A percentile compares a stretch with the other conserved stretches of the same genome.
These are phyloP conservation scores for Chrysocyon brachyurus DNA, from an alignment of 2,797 vertebrate species.

Conservation along the genomic window DNA sequence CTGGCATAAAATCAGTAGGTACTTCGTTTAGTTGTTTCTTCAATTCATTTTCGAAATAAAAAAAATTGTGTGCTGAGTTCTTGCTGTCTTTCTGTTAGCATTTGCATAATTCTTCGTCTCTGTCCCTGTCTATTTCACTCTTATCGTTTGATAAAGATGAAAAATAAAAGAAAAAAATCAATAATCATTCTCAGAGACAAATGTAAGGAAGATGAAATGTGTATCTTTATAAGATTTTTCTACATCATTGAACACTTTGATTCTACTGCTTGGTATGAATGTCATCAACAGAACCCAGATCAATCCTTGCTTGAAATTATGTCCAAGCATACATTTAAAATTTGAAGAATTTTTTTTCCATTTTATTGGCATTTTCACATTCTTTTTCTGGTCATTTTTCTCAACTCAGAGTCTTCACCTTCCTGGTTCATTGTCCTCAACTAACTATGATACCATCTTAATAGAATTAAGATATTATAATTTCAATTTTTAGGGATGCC, in stretches of 20 bases:
- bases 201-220: neutral
- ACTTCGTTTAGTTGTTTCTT: neutral
- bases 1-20: neutral
- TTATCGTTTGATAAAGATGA: neutral
- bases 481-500: neutral
- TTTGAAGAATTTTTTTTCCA: neutral
- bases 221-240: constrained; percentile 5
- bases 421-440: neutral
- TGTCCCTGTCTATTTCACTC: neutral
- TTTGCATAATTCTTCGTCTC: neutral
- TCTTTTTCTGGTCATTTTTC: neutral
- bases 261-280: neutral
- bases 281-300: neutral
- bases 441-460: neutral
- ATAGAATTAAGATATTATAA: neutral
- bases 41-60: neutral
- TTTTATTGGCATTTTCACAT: neutral
- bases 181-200: neutral
- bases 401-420: neutral
- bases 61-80: neutral
- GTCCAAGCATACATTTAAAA: neutral
- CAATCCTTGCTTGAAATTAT: neutral
- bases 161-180: constrained; percentile 26
- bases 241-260: neutral
- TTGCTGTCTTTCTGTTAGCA: neutral